phyloP scores from a whole-genome alignment of 2,113 vertebrate genomes.

The Vireo altiloquus region DNA sequence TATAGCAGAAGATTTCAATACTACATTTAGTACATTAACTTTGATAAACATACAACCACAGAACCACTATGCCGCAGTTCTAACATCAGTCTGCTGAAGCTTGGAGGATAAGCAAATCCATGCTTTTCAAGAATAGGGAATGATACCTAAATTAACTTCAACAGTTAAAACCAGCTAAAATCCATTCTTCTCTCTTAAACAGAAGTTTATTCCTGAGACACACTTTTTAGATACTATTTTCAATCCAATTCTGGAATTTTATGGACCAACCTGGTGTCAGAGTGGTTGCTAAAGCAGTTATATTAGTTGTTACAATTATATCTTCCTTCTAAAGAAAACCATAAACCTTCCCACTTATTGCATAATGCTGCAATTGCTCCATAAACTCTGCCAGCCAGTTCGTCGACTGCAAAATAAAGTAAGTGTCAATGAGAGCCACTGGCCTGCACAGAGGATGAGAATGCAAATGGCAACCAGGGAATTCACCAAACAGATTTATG shows the following conservation, averaged over 20 bases:
- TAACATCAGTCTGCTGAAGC: not conserved
- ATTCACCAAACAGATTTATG: constrained; percentile 22
- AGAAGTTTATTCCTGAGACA: not conserved
- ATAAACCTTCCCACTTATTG: constrained; percentile 38
- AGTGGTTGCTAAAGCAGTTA: constrained; percentile 3
- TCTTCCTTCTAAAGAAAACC: not conserved
- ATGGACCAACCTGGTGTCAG: not conserved
- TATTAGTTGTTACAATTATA: not conserved
- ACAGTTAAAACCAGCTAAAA: not conserved
- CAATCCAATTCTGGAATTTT: not conserved
- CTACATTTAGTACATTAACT: not conserved
- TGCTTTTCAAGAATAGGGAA: not conserved
- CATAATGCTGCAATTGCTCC: constrained; percentile 13
- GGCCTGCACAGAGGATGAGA: not conserved
- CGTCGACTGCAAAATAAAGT: not conserved
- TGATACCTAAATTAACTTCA: not conserved
- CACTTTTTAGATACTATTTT: not conserved
- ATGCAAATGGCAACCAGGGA: not conserved
- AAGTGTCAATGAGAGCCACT: not conserved
- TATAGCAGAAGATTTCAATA: not conserved
- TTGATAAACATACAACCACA: not conserved
- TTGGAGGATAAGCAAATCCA: not conserved
- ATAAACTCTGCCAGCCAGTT: constrained; percentile 15
- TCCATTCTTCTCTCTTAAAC: not conserved
- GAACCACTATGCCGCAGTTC: not conserved